Evolutionary conservation across 1,140 invertebrate genomes (phyloP), one percentile per base, ranked within the genome.

Genomic region (Zaprionus ornatus): DNA sequence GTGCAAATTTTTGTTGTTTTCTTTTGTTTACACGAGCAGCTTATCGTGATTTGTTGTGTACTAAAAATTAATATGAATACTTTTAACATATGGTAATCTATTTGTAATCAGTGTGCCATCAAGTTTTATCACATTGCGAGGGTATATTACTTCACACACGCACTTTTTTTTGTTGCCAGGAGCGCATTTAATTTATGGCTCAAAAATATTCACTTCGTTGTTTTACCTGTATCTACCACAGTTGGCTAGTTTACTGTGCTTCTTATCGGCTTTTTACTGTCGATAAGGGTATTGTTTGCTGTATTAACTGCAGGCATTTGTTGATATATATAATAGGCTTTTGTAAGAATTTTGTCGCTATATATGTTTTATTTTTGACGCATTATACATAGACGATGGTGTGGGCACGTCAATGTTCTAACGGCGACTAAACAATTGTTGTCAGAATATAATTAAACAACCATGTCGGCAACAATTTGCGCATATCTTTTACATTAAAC

Each of bases 251-350:
- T 54, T 52, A 45, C 52, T 70, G 40, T 74, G 23, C 12, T 71
- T 71, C 73, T 75, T 75, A 71, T 75, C 67, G 60, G 19, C 52
- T 52, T 35, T 71, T 71, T 37, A 71, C 55, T 59, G 35, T 64
- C 25, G 73, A 75, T 75, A 75, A 75, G 60, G 32, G 55, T 19
- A 25, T 29, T 60, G 45, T 52, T 74, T 57, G 37, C 45, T 2
- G 23, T 69, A 45, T 48, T 37, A 13, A 13, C 6, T 72, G 3
- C 15, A 55, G 12, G 27, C 27, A 52, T 32, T 37, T 15, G 40
- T 52, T 42, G 17, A 6, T 21, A 6, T 61, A 55, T 64, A n/a
- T 48, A 32, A 40, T 17, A 5, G 62, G n/a, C 32, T 59, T 52
- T 21, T 64, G 35, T 23, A 32, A 9, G 54, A 19, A 54, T 21